Percentiles rank a stretch among this genome's conserved stretches.
Conservation (phyloP, 2,888 invertebrate species). For the Isoperla grammatica region DNA sequence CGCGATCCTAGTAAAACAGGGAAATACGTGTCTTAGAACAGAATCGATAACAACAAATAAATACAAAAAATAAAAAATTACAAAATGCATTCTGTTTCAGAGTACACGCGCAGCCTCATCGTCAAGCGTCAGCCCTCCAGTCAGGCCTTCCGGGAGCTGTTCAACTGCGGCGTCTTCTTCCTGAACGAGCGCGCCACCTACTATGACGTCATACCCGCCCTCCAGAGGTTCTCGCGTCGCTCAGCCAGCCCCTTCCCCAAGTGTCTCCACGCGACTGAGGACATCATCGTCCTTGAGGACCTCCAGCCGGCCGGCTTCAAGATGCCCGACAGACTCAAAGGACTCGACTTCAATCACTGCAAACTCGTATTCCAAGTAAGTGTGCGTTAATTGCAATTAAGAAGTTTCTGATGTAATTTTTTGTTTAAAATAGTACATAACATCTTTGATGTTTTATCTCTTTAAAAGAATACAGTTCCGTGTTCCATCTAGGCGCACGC, state of each 20-base stretch:
- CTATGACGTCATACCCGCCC: slow-evolving; percentile 18
- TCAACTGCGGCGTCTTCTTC: slow-evolving; percentile 23
- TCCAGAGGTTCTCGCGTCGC: slow-evolving; percentile 16
- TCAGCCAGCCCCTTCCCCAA: slow-evolving; percentile 29
- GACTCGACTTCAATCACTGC: slow-evolving; percentile 34
- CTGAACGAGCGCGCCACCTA: slow-evolving; percentile 24
- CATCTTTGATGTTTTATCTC: too few species aligned
- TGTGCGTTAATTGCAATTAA: neutral
- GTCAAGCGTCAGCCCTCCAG: slow-evolving; percentile 23
- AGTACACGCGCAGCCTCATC: slow-evolving; percentile 16
- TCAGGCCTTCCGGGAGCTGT: slow-evolving; percentile 14
- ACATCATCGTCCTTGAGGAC: slow-evolving; percentile 34
- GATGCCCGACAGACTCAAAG: slow-evolving; percentile 33
- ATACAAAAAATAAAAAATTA: too few species aligned
- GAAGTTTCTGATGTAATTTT: too few species aligned
- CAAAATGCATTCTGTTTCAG: slow-evolving; percentile 8
- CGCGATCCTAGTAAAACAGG: too few species aligned
- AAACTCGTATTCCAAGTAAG: slow-evolving; percentile 32
- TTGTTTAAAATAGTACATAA: neutral
- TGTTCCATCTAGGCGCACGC: too few species aligned
- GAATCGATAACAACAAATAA: too few species aligned
- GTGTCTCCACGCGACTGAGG: slow-evolving; percentile 33
- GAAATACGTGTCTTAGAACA: too few species aligned
- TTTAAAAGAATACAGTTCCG: too few species aligned
- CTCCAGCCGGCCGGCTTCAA: slow-evolving; percentile 32